Evolutionary conservation across 2,888 invertebrate species (phyloP).

Genomic region (Mimachlamys varia): DNA sequence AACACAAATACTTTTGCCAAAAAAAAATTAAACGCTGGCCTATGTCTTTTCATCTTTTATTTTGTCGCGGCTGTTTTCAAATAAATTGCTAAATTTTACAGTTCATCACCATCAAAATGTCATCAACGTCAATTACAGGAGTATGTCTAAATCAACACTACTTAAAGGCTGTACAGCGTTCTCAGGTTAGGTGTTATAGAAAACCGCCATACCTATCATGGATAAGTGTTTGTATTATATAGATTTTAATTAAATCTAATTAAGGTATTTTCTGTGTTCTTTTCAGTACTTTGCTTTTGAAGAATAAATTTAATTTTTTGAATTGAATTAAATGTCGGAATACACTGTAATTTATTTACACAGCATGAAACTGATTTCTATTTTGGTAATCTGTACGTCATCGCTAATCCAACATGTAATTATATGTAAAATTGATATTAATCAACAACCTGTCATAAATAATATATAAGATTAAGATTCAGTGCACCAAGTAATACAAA

Average conservation of each 20-base stretch:
- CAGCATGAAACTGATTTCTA: too few relatives aligned
- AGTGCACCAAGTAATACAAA: too few relatives aligned
- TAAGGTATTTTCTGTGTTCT: background rate
- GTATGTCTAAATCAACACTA: background rate
- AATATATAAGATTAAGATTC: too few relatives aligned
- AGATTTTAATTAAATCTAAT: background rate
- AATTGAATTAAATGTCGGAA: too few relatives aligned
- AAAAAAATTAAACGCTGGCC: background rate
- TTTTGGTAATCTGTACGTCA: too few relatives aligned
- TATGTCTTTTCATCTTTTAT: background rate
- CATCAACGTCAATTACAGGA: background rate
- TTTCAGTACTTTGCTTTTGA: background rate
- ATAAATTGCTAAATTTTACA: background rate
- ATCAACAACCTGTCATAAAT: too few relatives aligned
- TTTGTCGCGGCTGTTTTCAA: too few relatives aligned
- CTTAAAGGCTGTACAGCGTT: background rate
- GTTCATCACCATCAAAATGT: background rate
- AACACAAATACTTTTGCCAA: background rate
- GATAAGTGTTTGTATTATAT: conserved; percentile 11
- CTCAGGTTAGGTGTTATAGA: background rate
- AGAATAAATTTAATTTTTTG: background rate
- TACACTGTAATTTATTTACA: too few relatives aligned
- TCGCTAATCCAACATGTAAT: too few relatives aligned
- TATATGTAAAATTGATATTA: too few relatives aligned
- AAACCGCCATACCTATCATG: background rate